Conservation (phyloP, 2,888 invertebrate species). For the Drosophila imparisetae region DNA sequence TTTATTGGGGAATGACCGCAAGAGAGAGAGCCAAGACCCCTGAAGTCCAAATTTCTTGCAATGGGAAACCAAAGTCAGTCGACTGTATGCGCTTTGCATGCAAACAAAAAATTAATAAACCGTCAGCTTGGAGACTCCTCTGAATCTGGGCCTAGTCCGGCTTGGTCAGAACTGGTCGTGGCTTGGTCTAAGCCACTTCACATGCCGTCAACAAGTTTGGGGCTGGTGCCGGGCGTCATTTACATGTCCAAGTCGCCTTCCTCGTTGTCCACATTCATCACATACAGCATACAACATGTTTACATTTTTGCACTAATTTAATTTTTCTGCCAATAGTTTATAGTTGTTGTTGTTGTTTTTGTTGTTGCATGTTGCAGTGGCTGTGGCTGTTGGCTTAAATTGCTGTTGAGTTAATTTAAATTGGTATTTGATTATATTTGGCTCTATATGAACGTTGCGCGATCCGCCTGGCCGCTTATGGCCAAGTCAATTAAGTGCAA, state of each 20-base stretch:
- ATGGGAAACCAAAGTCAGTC: conserved; percentile 60
- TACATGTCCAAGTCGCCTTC: conserved; percentile 74
- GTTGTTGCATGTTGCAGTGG: conserved; percentile 3
- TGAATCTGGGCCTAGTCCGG: conserved; percentile 24
- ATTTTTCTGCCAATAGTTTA: conserved; percentile 69
- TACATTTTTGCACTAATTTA: conserved; percentile 80
- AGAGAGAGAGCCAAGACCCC: conserved; percentile 10
- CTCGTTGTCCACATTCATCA: conserved; percentile 45
- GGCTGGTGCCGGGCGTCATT: conserved; percentile 79
- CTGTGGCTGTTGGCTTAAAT: conserved; percentile 66
- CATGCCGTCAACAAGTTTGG: conserved; percentile 76
- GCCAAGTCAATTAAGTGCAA: conserved; percentile 79
- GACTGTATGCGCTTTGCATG: conserved; percentile 73
- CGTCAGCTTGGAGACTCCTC: conserved; percentile 49
- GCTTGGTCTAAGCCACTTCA: conserved; percentile 49
- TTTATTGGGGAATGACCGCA: conserved; percentile 56
- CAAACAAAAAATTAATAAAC: conserved; percentile 71
- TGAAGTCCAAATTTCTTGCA: conserved; percentile 15
- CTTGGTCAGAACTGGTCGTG: conserved; percentile 20
- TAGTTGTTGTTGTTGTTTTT: conserved; percentile 19
- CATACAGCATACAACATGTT: conserved; percentile 68
- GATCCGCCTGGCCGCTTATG: conserved; percentile 71
- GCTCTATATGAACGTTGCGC: conserved; percentile 55
- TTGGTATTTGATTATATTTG: conserved; percentile 80
- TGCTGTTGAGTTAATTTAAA: conserved; percentile 80